Evolutionary conservation across 2,797 vertebrate genomes (phyloP).

Genomic region (Nyctalus aviator): DNA sequence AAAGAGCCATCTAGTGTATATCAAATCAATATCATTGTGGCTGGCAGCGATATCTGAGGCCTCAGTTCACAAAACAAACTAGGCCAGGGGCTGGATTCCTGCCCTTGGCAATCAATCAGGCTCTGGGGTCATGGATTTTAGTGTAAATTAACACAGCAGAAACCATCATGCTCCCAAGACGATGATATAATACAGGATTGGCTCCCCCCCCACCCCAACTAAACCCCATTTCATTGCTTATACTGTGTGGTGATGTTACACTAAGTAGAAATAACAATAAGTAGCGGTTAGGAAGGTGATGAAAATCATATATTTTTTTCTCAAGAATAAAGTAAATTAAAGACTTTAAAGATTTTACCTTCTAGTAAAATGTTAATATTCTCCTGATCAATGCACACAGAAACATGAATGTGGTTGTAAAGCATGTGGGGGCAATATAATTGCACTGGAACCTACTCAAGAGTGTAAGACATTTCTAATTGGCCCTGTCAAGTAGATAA

Average conservation of each 20-base stretch:
- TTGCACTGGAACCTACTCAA: neutral
- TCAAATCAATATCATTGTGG: constrained; percentile 92
- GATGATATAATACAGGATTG: constrained; percentile 88
- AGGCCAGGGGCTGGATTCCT: constrained; percentile 91
- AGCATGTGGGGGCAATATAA: neutral
- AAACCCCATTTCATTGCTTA: constrained; percentile 80
- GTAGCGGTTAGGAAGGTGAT: constrained; percentile 85
- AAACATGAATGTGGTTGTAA: constrained; percentile 57
- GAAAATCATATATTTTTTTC: constrained; percentile 70
- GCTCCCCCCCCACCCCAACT: constrained; percentile 76
- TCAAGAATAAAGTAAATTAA: neutral
- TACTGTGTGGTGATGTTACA: constrained; percentile 79
- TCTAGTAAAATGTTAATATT: constrained; percentile 82
- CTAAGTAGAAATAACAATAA: constrained; percentile 87
- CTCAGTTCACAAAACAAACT: constrained; percentile 93
- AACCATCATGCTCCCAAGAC: constrained; percentile 88
- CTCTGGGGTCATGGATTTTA: constrained; percentile 92
- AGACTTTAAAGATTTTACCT: neutral
- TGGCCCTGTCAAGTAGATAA: accelerated
- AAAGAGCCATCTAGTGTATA: constrained; percentile 92
- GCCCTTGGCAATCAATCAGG: constrained; percentile 92
- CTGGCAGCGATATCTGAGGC: constrained; percentile 90
- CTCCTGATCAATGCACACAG: constrained; percentile 80
- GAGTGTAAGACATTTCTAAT: neutral
- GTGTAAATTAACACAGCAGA: constrained; percentile 93